These are phyloP conservation scores for Masticophis lateralis DNA, from an alignment of 2,797 vertebrate genomes.

Conservation along the genomic window DNA sequence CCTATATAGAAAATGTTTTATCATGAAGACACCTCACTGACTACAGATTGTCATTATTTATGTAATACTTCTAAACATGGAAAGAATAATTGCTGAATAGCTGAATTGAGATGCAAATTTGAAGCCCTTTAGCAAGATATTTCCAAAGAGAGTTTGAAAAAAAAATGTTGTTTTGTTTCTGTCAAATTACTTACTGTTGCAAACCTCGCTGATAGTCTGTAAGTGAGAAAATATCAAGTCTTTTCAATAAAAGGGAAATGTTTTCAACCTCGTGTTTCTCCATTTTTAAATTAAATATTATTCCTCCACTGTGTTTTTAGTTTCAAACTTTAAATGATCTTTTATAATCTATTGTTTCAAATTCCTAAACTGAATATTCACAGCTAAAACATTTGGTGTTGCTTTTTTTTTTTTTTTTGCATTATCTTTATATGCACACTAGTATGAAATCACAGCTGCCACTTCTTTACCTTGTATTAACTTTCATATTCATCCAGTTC, in stretches of 20 bases:
- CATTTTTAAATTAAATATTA: not conserved
- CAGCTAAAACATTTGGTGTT: not conserved
- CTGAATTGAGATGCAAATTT: not conserved
- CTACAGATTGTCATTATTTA: not conserved
- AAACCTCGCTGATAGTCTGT: not conserved
- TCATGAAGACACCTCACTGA: not conserved
- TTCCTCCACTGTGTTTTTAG: not conserved
- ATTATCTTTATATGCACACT: not conserved
- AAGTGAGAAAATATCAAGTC: not conserved
- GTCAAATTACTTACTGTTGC: not conserved
- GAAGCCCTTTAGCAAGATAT: not conserved
- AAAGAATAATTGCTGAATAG: not conserved
- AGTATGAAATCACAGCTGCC: not conserved
- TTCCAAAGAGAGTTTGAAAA: not conserved
- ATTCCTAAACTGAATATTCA: not conserved
- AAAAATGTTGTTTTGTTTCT: not conserved
- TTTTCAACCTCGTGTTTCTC: not conserved
- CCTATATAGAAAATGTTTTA: constrained; percentile 4
- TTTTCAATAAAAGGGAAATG: constrained; percentile 23
- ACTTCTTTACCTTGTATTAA: not conserved
- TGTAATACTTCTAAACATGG: not conserved
- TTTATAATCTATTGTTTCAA: not conserved
- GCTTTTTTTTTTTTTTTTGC: not conserved
- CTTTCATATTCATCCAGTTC: not conserved
- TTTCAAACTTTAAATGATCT: not conserved